Conservation (phyloP, 2,888 invertebrate genomes). For the Lycia hirtaria region DNA sequence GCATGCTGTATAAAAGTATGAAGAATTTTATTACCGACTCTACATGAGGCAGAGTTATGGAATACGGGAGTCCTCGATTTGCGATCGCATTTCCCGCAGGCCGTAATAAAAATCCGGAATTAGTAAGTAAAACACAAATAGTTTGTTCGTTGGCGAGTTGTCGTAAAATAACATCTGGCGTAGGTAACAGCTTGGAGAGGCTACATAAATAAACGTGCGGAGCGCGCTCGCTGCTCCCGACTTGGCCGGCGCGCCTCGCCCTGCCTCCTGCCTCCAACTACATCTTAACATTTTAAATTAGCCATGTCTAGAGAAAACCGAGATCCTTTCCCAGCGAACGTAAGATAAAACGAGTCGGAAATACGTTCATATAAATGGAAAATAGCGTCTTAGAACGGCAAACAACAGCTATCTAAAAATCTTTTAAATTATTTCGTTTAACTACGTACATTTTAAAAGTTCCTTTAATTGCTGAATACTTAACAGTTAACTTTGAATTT, state of each 20-base stretch:
- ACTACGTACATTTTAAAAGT: constrained; percentile 25
- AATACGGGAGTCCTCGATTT: constrained; percentile 28
- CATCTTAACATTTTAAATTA: constrained; percentile 48
- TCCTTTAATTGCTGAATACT: constrained; percentile 34
- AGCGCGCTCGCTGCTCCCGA: constrained; percentile 30
- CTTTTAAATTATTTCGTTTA: constrained; percentile 18
- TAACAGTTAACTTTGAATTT: constrained; percentile 36
- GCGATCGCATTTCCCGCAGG: constrained; percentile 29
- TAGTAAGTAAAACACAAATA: constrained; percentile 59
- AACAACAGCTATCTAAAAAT: constrained; percentile 15
- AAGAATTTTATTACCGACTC: constrained; percentile 1
- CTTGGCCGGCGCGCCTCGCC: neutral
- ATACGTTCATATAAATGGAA: constrained; percentile 10
- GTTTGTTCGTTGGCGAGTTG: constrained; percentile 73
- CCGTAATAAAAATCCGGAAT: constrained; percentile 45
- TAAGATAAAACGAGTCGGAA: constrained; percentile 15
- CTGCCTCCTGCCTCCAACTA: constrained; percentile 36
- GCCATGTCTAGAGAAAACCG: constrained; percentile 37
- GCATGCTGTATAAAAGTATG: neutral
- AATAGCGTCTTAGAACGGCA: constrained; percentile 2
- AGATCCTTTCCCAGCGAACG: constrained; percentile 8
- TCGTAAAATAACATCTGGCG: constrained; percentile 83
- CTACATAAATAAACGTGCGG: constrained; percentile 81
- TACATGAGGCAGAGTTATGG: constrained; percentile 11
- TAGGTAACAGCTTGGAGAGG: constrained; percentile 78